These are phyloP conservation scores for Leptothorax acervorum DNA, from an alignment of 2,888 invertebrate species.

Conservation along the genomic window DNA sequence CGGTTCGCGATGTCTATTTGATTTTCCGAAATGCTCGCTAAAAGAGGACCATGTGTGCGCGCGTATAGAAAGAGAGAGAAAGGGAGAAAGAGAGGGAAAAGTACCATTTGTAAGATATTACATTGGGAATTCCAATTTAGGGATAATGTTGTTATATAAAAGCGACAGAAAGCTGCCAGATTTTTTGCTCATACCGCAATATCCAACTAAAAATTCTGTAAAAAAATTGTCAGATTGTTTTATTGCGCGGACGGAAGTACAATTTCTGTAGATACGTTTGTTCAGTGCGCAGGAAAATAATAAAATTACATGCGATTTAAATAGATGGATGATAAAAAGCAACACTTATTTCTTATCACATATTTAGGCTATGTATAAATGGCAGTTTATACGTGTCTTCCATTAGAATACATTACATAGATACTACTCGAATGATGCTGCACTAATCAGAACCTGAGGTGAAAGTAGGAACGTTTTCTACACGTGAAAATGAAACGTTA, in stretches of 20 bases:
- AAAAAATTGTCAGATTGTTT: conserved; percentile 25
- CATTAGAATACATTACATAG: neutral
- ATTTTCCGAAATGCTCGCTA: conserved; percentile 63
- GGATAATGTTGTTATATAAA: conserved; percentile 44
- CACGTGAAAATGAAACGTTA: conserved; percentile 11
- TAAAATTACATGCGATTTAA: neutral
- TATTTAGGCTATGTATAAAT: neutral
- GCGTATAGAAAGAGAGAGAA: conserved; percentile 29
- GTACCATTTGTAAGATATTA: conserved; percentile 44
- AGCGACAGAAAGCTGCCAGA: conserved; percentile 18
- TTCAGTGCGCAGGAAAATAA: neutral
- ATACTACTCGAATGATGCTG: neutral
- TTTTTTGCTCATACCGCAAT: conserved; percentile 1
- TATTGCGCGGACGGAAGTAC: neutral
- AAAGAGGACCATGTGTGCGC: conserved; percentile 55
- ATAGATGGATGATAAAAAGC: neutral
- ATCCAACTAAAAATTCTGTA: conserved; percentile 4
- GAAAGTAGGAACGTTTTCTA: conserved; percentile 9
- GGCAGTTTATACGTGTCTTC: neutral
- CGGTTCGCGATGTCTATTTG: conserved; percentile 63
- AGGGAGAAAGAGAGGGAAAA: conserved; percentile 2
- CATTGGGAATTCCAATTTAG: conserved; percentile 37
- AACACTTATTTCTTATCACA: neutral
- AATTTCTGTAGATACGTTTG: neutral
- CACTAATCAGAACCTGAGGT: neutral